phyloP scores from a whole-genome alignment of 2,888 invertebrate genomes.

The Parelbella ahira region DNA sequence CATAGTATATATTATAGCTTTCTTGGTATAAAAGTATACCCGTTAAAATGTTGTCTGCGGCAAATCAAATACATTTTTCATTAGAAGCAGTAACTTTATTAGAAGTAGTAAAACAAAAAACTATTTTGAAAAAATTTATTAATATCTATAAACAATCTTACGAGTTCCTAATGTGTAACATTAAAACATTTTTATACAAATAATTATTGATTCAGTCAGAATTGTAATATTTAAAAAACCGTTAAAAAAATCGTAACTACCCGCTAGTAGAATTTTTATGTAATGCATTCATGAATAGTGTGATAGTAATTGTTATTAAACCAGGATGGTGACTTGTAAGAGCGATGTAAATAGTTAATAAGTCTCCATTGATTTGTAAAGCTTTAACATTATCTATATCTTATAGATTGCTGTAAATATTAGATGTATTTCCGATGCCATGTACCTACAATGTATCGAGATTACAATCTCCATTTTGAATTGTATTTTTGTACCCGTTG shows the following conservation, averaged over 20 bases:
- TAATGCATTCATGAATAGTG: slow-evolving; percentile 33
- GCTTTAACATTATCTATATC: slow-evolving; percentile 62
- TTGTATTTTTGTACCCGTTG: too few species aligned
- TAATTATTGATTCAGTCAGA: background rate
- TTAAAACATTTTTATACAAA: slow-evolving; percentile 5
- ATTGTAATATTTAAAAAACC: background rate
- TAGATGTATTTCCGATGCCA: slow-evolving; percentile 67
- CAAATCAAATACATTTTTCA: too few species aligned
- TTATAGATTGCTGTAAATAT: slow-evolving; percentile 58
- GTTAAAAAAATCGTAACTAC: slow-evolving; percentile 18
- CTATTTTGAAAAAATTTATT: too few species aligned
- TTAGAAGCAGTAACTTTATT: too few species aligned
- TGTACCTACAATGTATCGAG: slow-evolving; percentile 38
- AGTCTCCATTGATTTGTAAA: slow-evolving; percentile 44
- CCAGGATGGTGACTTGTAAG: slow-evolving; percentile 43
- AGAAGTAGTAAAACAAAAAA: too few species aligned
- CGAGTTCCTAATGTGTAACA: slow-evolving; percentile 52
- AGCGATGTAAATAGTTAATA: slow-evolving; percentile 45
- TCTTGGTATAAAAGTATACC: too few species aligned
- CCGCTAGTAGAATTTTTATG: slow-evolving; percentile 8
- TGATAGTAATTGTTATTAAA: slow-evolving; percentile 38
- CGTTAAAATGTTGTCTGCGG: too few species aligned
- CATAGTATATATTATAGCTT: too few species aligned
- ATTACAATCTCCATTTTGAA: slow-evolving; percentile 25
- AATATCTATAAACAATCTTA: too few species aligned